Evolutionary conservation across 2,797 vertebrate genomes (phyloP).

Genomic region (Micromesistius poutassou): DNA sequence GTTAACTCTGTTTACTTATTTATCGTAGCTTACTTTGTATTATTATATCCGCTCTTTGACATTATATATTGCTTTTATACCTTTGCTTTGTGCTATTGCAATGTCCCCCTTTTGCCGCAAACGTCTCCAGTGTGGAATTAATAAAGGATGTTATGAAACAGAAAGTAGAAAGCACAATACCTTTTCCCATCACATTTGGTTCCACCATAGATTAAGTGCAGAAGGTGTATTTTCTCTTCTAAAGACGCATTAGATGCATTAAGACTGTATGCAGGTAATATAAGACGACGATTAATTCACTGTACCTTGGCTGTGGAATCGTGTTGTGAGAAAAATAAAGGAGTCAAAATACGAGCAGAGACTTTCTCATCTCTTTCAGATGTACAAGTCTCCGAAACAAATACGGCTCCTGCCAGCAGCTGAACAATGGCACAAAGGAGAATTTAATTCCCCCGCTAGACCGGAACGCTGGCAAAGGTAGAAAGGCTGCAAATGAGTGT

Average conservation of each 20-base stretch:
- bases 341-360: slow-evolving; percentile 42
- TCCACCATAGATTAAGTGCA: not conserved
- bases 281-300: not conserved
- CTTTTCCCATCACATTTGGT: not conserved
- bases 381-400: slow-evolving; percentile 69
- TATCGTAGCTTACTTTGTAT: too few species aligned
- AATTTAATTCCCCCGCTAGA: slow-evolving; percentile 54
- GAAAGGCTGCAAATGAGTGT: slow-evolving; percentile 52
- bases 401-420: slow-evolving; percentile 66
- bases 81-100: too few species aligned
- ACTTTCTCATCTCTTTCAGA: slow-evolving; percentile 65
- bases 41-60: too few species aligned
- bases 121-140: too few species aligned
- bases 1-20: too few species aligned
- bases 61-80: too few species aligned
- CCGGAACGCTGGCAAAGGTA: slow-evolving; percentile 57
- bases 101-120: too few species aligned
- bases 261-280: not conserved
- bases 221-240: not conserved
- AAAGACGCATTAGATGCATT: not conserved
- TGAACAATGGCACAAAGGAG: slow-evolving; percentile 62
- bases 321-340: slow-evolving; percentile 15
- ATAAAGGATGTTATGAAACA: not conserved
- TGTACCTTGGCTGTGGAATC: not conserved
- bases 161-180: not conserved